Percentiles rank a stretch among this genome's conserved stretches.
These are phyloP conservation scores for Mythimna impura DNA, from an alignment of 2,888 invertebrate genomes.

Conservation along the genomic window DNA sequence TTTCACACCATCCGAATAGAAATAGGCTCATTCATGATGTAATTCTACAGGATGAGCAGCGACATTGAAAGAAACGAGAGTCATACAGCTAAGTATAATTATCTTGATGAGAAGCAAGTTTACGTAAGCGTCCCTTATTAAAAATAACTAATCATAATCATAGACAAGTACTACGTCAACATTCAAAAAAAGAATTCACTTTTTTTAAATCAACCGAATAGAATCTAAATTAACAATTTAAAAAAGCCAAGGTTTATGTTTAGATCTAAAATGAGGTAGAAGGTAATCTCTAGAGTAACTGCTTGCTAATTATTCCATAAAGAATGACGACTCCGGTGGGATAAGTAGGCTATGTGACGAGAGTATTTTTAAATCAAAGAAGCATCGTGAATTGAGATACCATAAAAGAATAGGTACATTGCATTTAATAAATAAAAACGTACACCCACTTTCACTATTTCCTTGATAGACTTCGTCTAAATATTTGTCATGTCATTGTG, in stretches of 20 bases:
- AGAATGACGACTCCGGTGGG: too few relatives aligned
- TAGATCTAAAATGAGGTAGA: not conserved
- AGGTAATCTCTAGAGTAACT: not conserved
- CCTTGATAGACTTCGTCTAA: not conserved
- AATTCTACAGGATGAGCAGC: conserved; percentile 12
- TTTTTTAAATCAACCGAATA: not conserved
- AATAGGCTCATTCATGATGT: conserved; percentile 64
- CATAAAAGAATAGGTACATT: too few relatives aligned
- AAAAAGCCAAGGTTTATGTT: too few relatives aligned
- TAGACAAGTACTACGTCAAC: not conserved
- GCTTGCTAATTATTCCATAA: too few relatives aligned
- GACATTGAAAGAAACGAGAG: not conserved
- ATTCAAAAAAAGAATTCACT: not conserved
- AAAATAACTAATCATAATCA: conserved; percentile 11
- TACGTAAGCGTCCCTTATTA: conserved; percentile 16
- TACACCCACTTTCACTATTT: not conserved
- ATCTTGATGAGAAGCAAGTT: not conserved
- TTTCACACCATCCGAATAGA: conserved; percentile 75
- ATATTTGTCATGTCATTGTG: not conserved
- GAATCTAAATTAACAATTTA: too few relatives aligned
- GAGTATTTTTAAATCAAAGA: too few relatives aligned
- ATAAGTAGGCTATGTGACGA: too few relatives aligned
- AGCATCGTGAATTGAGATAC: too few relatives aligned
- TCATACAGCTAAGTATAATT: conserved; percentile 23
- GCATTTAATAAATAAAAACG: too few relatives aligned